Percentiles rank a stretch among this genome's conserved stretches.
Conservation (phyloP, 1,140 invertebrate genomes). For the Drosophila equinoxialis region DNA sequence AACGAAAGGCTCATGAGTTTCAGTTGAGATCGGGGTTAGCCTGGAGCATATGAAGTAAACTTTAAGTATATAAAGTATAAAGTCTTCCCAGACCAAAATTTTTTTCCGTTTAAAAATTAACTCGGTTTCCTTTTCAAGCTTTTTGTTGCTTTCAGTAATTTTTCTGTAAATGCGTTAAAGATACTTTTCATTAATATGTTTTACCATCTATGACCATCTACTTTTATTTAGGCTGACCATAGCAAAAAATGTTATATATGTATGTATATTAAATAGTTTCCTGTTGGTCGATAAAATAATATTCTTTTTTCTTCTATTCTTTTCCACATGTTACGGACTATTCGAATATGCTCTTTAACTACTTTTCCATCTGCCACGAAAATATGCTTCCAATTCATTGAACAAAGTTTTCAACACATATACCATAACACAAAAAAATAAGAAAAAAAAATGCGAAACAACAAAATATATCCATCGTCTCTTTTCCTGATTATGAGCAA, state of each 20-base stretch:
- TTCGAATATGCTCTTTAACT: slow-evolving; percentile 18
- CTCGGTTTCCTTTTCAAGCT: too few relatives aligned
- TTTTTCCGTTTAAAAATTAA: too few relatives aligned
- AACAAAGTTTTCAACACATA: slow-evolving; percentile 22
- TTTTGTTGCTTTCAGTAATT: too few relatives aligned
- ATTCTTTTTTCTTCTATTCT: neutral
- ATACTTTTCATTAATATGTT: too few relatives aligned
- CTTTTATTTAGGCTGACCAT: neutral
- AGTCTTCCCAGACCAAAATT: too few relatives aligned
- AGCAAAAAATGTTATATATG: neutral
- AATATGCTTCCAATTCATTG: slow-evolving; percentile 59
- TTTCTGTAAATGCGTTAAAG: too few relatives aligned
- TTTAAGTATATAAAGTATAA: too few relatives aligned
- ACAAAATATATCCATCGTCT: slow-evolving; percentile 38
- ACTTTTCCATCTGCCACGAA: slow-evolving; percentile 13
- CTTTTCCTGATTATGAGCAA: slow-evolving; percentile 40
- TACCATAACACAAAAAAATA: neutral
- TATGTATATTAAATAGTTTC: neutral
- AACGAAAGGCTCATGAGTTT: too few relatives aligned
- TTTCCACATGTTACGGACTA: slow-evolving; percentile 17
- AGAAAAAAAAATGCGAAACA: slow-evolving; percentile 10
- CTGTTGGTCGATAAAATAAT: neutral
- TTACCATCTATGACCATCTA: too few relatives aligned
- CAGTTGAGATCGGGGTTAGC: too few relatives aligned
- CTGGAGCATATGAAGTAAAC: too few relatives aligned